Conservation (phyloP, 2,888 invertebrate genomes). For the Hartigia nigra region DNA sequence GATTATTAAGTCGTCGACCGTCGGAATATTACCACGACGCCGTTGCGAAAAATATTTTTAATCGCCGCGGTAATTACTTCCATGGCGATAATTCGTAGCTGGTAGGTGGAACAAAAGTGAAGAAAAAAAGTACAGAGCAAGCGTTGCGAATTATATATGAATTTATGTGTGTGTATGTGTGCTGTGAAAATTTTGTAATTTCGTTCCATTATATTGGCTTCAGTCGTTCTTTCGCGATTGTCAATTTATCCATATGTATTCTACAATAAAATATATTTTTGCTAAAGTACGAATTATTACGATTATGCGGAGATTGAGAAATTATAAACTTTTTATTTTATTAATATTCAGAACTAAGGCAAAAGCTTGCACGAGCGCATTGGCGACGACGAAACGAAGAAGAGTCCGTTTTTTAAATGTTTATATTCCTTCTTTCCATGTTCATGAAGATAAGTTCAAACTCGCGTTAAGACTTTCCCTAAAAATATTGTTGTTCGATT, state of each 20-base stretch:
- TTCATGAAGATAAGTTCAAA: too few species aligned
- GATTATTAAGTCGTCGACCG: not conserved
- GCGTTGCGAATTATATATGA: not conserved
- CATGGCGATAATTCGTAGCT: not conserved
- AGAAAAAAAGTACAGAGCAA: not conserved
- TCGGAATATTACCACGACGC: not conserved
- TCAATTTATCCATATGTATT: not conserved
- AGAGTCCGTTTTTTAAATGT: too few species aligned
- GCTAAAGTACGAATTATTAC: not conserved
- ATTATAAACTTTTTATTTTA: not conserved
- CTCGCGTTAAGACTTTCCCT: too few species aligned
- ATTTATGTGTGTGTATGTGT: not conserved
- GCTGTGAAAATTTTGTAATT: not conserved
- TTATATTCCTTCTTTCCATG: too few species aligned
- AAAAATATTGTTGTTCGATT: too few species aligned
- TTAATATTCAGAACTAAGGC: too few species aligned
- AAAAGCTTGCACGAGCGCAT: too few species aligned
- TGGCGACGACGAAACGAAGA: too few species aligned
- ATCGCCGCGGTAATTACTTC: not conserved
- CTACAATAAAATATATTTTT: not conserved
- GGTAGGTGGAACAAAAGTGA: not conserved
- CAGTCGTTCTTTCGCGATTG: not conserved
- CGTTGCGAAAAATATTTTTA: not conserved
- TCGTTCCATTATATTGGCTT: not conserved
- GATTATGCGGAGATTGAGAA: not conserved